These are phyloP conservation scores for Protonemura montana DNA, from an alignment of 2,888 invertebrate species.

Conservation along the genomic window DNA sequence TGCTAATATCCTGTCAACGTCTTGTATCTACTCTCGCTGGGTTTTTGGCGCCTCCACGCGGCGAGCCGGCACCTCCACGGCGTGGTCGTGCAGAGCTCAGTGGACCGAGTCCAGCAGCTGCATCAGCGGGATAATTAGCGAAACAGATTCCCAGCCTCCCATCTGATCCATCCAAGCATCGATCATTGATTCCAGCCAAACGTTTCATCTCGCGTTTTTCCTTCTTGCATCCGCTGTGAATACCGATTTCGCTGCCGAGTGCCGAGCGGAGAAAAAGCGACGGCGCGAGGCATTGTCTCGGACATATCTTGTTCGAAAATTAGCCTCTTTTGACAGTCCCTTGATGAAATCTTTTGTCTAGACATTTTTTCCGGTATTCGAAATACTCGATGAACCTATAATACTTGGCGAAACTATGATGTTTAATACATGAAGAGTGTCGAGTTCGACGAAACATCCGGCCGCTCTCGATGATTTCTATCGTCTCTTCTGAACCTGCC, in stretches of 20 bases:
- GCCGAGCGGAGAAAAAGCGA: not conserved
- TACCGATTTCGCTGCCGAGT: not conserved
- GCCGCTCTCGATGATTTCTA: too few relatives aligned
- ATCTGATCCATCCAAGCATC: not conserved
- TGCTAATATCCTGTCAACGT: too few relatives aligned
- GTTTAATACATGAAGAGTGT: too few relatives aligned
- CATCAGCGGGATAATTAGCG: not conserved
- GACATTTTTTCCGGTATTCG: not conserved
- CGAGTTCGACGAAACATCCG: too few relatives aligned
- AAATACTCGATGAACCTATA: not conserved
- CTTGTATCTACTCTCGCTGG: too few relatives aligned
- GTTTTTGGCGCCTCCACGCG: too few relatives aligned
- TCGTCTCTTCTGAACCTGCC: too few relatives aligned
- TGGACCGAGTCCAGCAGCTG: not conserved
- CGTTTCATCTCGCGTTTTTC: not conserved
- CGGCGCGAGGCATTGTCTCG: not conserved
- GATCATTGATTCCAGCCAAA: not conserved
- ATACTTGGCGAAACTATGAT: too few relatives aligned
- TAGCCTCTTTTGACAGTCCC: not conserved
- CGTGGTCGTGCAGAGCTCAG: too few relatives aligned
- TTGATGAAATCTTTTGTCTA: not conserved
- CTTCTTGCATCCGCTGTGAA: not conserved
- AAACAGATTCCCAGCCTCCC: not conserved
- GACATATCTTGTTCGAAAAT: not conserved
- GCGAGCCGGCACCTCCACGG: too few relatives aligned